These are phyloP conservation scores for Marronus borbonicus DNA, from an alignment of 2,888 invertebrate species.

Conservation along the genomic window DNA sequence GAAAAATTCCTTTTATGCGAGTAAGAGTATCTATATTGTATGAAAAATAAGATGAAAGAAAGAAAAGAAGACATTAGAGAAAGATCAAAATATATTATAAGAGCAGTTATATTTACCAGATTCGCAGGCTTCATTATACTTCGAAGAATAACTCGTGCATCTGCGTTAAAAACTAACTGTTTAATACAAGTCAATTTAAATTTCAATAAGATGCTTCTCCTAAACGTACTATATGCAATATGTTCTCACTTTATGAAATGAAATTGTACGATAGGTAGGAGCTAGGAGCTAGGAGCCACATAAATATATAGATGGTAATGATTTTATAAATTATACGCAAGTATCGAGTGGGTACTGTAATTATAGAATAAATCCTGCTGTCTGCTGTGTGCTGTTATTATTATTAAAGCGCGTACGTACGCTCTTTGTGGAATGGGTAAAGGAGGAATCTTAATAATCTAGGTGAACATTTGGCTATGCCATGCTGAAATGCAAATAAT, in stretches of 20 bases:
- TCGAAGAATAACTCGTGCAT: constrained; percentile 37
- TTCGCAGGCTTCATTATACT: constrained; percentile 34
- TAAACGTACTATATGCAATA: constrained; percentile 38
- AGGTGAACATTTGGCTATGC: not conserved
- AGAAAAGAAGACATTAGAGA: constrained; percentile 18
- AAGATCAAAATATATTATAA: constrained; percentile 30
- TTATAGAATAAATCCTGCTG: not conserved
- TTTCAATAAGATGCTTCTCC: constrained; percentile 36
- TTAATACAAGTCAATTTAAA: constrained; percentile 39
- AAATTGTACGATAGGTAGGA: constrained; percentile 6
- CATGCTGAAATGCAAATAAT: not conserved
- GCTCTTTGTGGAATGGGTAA: not conserved
- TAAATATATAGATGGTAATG: constrained; percentile 16
- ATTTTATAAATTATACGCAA: constrained; percentile 2
- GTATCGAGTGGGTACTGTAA: not conserved
- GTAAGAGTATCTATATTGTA: not conserved
- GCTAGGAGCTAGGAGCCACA: not conserved
- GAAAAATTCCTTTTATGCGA: constrained; percentile 5
- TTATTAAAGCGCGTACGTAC: not conserved
- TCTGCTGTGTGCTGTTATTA: not conserved
- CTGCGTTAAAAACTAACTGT: constrained; percentile 45
- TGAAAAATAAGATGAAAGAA: constrained; percentile 7
- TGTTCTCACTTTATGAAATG: constrained; percentile 33
- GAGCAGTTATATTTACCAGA: constrained; percentile 37
- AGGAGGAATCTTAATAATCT: not conserved